Conservation (phyloP, 1,140 invertebrate species). For the Drosophila mauritiana region DNA sequence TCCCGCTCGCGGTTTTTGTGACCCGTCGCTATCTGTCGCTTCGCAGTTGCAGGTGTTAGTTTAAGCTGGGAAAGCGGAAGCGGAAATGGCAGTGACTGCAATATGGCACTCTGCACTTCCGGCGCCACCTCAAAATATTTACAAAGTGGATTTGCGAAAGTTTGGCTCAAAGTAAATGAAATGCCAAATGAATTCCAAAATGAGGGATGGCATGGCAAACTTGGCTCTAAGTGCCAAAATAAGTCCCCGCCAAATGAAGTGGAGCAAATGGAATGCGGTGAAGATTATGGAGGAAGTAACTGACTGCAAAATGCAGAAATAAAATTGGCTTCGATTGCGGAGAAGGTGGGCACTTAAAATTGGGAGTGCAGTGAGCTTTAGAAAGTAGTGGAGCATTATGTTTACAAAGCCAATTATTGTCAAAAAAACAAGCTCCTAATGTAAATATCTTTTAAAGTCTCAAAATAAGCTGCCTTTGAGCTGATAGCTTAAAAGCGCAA, state of each 20-base stretch:
- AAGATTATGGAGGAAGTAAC: constrained; percentile 1
- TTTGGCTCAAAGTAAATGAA: constrained; percentile 59
- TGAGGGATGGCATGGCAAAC: constrained; percentile 26
- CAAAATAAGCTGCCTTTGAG: too few species aligned
- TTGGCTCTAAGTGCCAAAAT: constrained; percentile 30
- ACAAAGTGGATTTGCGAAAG: constrained; percentile 75
- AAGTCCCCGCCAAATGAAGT: constrained; percentile 41
- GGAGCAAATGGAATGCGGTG: constrained; percentile 18
- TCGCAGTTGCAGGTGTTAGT: constrained; percentile 54
- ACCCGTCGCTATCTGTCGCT: constrained; percentile 33
- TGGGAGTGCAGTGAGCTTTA: neutral
- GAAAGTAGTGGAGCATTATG: too few species aligned
- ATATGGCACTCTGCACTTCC: constrained; percentile 50
- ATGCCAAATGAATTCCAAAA: constrained; percentile 70
- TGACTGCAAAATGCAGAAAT: neutral
- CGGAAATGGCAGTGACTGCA: constrained; percentile 49
- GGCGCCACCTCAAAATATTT: constrained; percentile 53
- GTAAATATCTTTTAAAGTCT: too few species aligned
- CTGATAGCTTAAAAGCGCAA: too few species aligned
- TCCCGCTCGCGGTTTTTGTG: constrained; percentile 62
- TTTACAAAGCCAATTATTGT: neutral
- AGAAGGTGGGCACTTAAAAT: too few species aligned
- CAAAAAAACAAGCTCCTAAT: neutral
- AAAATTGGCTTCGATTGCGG: neutral
- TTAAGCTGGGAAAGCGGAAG: constrained; percentile 26